Percentiles rank a stretch among this genome's conserved stretches.
phyloP scores from a whole-genome alignment of 2,888 invertebrate species.

The Allacma fusca region DNA sequence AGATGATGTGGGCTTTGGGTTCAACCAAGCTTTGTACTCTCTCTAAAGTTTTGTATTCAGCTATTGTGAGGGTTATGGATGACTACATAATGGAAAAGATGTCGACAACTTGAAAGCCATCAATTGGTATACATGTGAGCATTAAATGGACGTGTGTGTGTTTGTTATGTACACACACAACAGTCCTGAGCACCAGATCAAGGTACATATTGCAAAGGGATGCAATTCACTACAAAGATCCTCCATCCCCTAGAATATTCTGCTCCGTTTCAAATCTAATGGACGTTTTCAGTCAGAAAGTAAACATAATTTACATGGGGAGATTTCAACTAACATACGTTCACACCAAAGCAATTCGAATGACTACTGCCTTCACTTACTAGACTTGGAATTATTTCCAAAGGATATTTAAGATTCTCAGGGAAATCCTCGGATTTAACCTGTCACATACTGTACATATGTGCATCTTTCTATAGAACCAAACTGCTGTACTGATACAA shows the following conservation, averaged over 20 bases:
- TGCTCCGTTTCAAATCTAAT: background rate
- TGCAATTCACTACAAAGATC: no score
- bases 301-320: slow-evolving; percentile 9
- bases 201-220: no score
- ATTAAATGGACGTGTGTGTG: slow-evolving; percentile 22
- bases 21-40: background rate
- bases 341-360: background rate
- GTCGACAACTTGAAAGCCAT: slow-evolving; percentile 30
- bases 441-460: no score
- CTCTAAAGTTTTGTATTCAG: background rate
- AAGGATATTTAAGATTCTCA: no score
- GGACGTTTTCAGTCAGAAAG: background rate
- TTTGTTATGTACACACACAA: background rate
- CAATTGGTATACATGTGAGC: background rate
- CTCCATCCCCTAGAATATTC: background rate
- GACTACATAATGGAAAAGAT: slow-evolving; percentile 27
- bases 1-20: slow-evolving; percentile 13
- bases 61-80: slow-evolving; percentile 34
- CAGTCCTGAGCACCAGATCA: no score
- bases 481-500: no score
- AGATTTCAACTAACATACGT: background rate
- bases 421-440: no score
- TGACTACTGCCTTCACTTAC: no score
- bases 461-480: no score
- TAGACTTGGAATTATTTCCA: no score